Conservation (phyloP, 2,888 invertebrate genomes). For the Macaria notata region DNA sequence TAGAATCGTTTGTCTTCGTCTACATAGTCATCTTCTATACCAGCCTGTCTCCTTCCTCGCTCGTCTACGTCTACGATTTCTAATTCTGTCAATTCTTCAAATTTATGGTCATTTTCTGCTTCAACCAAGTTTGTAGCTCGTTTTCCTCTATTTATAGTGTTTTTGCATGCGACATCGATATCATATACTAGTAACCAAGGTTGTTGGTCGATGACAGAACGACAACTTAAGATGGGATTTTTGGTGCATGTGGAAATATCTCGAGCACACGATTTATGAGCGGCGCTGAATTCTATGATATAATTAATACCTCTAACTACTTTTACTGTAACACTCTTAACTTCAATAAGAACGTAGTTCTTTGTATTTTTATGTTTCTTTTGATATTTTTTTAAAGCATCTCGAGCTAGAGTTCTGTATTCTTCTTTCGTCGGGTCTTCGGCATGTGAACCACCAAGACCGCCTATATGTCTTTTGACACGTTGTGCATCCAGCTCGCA, state of each 20-base stretch:
- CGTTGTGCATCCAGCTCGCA: constrained; percentile 21
- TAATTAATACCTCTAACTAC: constrained; percentile 50
- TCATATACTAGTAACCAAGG: constrained; percentile 73
- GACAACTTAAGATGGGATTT: constrained; percentile 54
- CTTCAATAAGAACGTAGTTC: constrained; percentile 43
- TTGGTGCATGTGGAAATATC: constrained; percentile 33
- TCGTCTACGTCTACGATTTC: constrained; percentile 21
- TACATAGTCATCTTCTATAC: constrained; percentile 49
- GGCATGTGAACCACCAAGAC: constrained; percentile 19
- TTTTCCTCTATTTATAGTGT: constrained; percentile 22
- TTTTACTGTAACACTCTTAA: constrained; percentile 45
- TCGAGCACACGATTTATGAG: constrained; percentile 37
- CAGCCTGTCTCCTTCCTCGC: constrained; percentile 44
- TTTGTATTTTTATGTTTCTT: constrained; percentile 29
- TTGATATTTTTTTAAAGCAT: constrained; percentile 47
- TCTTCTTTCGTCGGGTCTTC: constrained; percentile 39
- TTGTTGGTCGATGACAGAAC: constrained; percentile 75
- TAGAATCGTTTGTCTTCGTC: constrained; percentile 60
- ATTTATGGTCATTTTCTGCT: constrained; percentile 6
- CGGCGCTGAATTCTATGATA: constrained; percentile 50
- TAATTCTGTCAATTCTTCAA: constrained; percentile 13
- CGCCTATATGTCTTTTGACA: not conserved
- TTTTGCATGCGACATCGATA: constrained; percentile 55
- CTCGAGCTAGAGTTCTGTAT: constrained; percentile 45
- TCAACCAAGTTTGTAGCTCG: constrained; percentile 14